These are phyloP conservation scores for Copidosoma aretas DNA, from an alignment of 2,888 invertebrate species.

Conservation along the genomic window DNA sequence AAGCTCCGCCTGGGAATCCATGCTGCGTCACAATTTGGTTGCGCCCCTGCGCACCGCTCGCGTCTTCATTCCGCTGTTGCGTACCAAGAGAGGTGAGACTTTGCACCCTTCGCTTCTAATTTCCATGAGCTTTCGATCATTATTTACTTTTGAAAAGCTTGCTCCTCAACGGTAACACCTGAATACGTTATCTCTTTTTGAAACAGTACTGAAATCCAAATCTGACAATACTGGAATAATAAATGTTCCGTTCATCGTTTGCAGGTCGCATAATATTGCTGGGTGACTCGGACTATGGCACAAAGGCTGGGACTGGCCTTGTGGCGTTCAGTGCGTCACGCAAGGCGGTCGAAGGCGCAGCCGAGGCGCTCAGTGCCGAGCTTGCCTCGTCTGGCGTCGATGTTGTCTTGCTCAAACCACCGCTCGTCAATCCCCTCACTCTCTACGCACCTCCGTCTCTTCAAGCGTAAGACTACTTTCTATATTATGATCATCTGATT, in stretches of 20 bases:
- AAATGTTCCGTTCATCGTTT: conserved; percentile 1
- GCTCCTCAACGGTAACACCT: no score
- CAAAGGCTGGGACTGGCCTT: conserved; percentile 64
- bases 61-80: conserved; percentile 76
- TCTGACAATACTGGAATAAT: no score
- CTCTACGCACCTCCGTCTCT: conserved; percentile 54
- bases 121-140: no score
- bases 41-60: conserved; percentile 77
- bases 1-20: conserved; percentile 74
- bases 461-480: conserved; percentile 50
- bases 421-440: conserved; percentile 54
- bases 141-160: no score
- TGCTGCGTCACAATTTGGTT: conserved; percentile 74
- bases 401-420: conserved; percentile 77
- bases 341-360: conserved; percentile 82
- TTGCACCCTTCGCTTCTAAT: neutral
- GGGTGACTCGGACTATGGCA: conserved; percentile 57
- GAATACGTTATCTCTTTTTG: no score
- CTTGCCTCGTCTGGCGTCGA: conserved; percentile 74
- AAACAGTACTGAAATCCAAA: no score
- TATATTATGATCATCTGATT: no score
- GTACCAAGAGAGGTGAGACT: conserved; percentile 62
- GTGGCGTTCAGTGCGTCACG: conserved; percentile 70
- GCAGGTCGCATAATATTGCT: conserved; percentile 56
- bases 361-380: conserved; percentile 74